Conservation (phyloP, 2,888 invertebrate genomes). For the Drosophila dives region DNA sequence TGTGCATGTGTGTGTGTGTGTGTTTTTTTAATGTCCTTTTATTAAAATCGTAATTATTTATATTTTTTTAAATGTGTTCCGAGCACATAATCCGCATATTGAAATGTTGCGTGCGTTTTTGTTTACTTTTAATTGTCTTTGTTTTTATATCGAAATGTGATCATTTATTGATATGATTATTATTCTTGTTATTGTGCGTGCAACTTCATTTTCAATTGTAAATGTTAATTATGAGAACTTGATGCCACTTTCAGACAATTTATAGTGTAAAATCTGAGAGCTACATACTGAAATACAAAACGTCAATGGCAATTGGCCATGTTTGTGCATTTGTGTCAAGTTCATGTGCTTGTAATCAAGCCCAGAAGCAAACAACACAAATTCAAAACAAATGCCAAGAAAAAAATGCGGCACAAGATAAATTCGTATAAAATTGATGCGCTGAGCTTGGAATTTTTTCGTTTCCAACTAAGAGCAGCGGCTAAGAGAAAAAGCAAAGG, state of each 20-base stretch:
- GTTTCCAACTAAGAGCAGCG: constrained; percentile 32
- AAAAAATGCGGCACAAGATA: constrained; percentile 28
- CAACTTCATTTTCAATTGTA: constrained; percentile 18
- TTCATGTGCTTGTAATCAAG: constrained; percentile 53
- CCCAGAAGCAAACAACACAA: constrained; percentile 25
- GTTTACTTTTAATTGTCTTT: constrained; percentile 56
- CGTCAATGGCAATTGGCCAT: constrained; percentile 18
- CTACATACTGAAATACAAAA: constrained; percentile 9
- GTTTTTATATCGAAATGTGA: constrained; percentile 8
- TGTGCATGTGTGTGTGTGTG: not conserved
- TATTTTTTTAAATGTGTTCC: constrained; percentile 25
- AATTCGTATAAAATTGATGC: constrained; percentile 25
- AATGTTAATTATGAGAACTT: constrained; percentile 36
- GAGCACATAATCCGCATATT: constrained; percentile 23
- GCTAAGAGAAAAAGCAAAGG: constrained; percentile 42
- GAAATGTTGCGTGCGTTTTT: constrained; percentile 20
- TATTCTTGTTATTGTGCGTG: constrained; percentile 1
- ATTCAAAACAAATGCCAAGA: constrained; percentile 8
- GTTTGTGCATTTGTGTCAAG: constrained; percentile 56
- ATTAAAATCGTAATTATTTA: constrained; percentile 16
- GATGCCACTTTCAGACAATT: constrained; percentile 15
- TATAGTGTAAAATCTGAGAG: constrained; percentile 7
- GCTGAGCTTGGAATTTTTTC: not conserved
- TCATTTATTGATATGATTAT: not conserved
- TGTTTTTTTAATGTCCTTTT: constrained; percentile 12